Conservation (phyloP, 2,888 invertebrate species). For the Craniophora ligustri region DNA sequence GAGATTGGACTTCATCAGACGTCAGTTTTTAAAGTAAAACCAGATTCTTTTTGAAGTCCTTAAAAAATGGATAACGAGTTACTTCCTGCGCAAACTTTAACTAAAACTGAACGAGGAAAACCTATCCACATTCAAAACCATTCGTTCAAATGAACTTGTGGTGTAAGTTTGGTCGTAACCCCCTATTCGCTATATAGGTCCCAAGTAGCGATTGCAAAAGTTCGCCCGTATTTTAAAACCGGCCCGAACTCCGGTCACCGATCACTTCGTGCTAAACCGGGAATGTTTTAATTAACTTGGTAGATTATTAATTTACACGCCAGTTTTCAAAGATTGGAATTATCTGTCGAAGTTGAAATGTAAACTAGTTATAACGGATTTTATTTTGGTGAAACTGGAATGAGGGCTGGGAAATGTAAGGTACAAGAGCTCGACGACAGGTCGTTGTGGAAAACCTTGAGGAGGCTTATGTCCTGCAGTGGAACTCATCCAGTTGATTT, state of each 20-base stretch:
- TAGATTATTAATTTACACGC: conserved; percentile 75
- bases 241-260: conserved; percentile 41
- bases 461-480: too few species aligned
- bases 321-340: conserved; percentile 62
- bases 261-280: conserved; percentile 36
- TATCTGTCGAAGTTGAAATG: conserved; percentile 57
- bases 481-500: too few species aligned
- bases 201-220: conserved; percentile 56
- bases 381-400: too few species aligned
- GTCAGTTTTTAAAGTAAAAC: too few species aligned
- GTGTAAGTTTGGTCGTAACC: conserved; percentile 61
- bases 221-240: conserved; percentile 55
- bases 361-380: too few species aligned
- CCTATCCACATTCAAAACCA: conserved; percentile 47
- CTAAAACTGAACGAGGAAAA: conserved; percentile 53
- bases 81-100: conserved; percentile 15
- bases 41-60: too few species aligned
- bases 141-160: conserved; percentile 53
- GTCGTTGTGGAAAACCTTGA: too few species aligned
- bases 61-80: too few species aligned
- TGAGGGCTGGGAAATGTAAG: too few species aligned
- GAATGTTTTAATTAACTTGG: conserved; percentile 76
- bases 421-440: too few species aligned
- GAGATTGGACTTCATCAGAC: too few species aligned
- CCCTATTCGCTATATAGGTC: conserved; percentile 57